Evolutionary conservation across 2,797 vertebrate species (phyloP), one percentile per base, ranked within the genome.

Genomic region (Florisuga fusca): DNA sequence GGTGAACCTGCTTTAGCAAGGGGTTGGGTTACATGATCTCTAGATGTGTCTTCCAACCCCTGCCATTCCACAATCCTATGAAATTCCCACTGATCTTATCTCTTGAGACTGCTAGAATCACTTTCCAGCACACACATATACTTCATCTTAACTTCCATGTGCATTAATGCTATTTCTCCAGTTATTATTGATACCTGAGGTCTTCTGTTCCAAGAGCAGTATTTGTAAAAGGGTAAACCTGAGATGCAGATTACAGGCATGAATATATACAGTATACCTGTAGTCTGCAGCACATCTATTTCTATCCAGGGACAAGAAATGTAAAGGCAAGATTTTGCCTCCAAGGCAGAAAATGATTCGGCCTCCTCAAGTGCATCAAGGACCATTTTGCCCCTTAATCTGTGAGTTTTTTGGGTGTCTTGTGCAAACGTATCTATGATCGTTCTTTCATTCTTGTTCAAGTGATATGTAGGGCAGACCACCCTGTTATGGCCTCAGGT

Each of bases 381-480:
- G n/a, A 21, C 12, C 8, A 2, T 26, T 66, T 62, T 92, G 4
- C 19, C 29, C 16, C 7, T 10, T 48, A 4, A 63, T 19, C 2
- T 43, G 17, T 75, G 43, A 23, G 36, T 19, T 55, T 68, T 73
- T 38, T 23, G 18, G 8, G 17, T 45, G 34, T 50, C 27, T 41
- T 58, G 19, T 61, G 41, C 15, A 21, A 14, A 41, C 38, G 14
- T 38, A 20, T 51, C 22, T 8, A 2, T 27, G 71, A 31, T 17
- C n/a, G 7, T 36, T 27, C 15, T 75, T 25, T n/a, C 15, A 2
- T 33, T n/a, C 15, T 58, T 58, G 19, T 45, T 81, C 14, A 27
- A 7, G n/a, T 36, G 27, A 0, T 2, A 0, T 3, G 12, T 63
- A 41, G 55, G 51, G 50, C 45, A 51, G 51, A 25, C 5, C n/a